Percentiles rank a stretch among this genome's conserved stretches.
These are phyloP conservation scores for Amniataba percoides DNA, from an alignment of 2,797 vertebrate species.

Conservation along the genomic window DNA sequence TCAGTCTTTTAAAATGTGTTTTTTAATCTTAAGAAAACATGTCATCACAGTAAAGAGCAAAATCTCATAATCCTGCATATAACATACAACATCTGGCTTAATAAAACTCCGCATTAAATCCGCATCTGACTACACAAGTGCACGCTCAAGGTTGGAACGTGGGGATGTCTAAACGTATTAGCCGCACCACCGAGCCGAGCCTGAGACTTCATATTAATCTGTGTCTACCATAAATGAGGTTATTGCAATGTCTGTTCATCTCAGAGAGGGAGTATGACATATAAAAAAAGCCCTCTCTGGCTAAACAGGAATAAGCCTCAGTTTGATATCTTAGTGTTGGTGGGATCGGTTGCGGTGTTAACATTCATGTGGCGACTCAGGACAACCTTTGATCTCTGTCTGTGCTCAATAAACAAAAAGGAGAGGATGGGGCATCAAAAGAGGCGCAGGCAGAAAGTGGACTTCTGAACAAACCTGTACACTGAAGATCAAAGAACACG, in stretches of 20 bases:
- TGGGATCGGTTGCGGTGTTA: slow-evolving; percentile 39
- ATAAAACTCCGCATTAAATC: slow-evolving; percentile 53
- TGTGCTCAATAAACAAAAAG: slow-evolving; percentile 69
- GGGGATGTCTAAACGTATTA: slow-evolving; percentile 26
- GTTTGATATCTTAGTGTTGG: slow-evolving; percentile 39
- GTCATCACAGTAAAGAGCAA: slow-evolving; percentile 21
- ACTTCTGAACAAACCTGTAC: slow-evolving; percentile 64
- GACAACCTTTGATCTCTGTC: slow-evolving; percentile 67
- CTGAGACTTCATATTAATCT: slow-evolving; percentile 34
- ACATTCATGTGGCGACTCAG: slow-evolving; percentile 50
- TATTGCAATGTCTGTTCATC: slow-evolving; percentile 37
- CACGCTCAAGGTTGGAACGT: slow-evolving; percentile 19
- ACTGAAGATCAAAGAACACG: slow-evolving; percentile 64
- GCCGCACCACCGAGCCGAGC: slow-evolving; percentile 13
- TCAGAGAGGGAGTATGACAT: slow-evolving; percentile 37
- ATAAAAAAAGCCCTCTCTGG: neutral
- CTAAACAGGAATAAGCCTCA: slow-evolving; percentile 32
- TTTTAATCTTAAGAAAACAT: slow-evolving; percentile 29
- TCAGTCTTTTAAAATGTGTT: neutral
- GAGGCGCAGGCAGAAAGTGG: slow-evolving; percentile 44
- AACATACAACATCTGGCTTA: slow-evolving; percentile 31
- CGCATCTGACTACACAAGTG: neutral
- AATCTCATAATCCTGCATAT: slow-evolving; percentile 43
- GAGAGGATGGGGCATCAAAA: slow-evolving; percentile 59
- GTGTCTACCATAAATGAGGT: slow-evolving; percentile 41